These are phyloP conservation scores for Cephus cinctus DNA, from an alignment of 1,140 invertebrate species.

Conservation along the genomic window DNA sequence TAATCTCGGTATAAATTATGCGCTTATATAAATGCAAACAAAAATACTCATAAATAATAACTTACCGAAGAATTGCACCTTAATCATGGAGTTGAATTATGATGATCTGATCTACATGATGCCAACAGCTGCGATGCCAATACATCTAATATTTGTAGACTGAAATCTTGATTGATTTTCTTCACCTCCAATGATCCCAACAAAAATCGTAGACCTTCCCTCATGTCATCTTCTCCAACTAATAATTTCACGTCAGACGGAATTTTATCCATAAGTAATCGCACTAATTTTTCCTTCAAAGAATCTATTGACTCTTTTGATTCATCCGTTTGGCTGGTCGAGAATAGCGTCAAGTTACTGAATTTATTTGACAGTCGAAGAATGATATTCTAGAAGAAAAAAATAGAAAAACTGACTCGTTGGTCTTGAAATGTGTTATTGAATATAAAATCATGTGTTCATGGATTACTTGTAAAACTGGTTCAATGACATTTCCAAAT, in stretches of 20 bases:
- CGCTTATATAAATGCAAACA: too few species aligned
- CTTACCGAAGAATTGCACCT: background rate
- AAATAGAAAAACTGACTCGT: slow-evolving; percentile 2
- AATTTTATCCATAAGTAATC: slow-evolving; percentile 21
- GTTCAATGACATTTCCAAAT: slow-evolving; percentile 42
- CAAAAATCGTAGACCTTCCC: slow-evolving; percentile 29
- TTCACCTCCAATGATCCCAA: slow-evolving; percentile 27
- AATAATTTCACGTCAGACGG: slow-evolving; percentile 26
- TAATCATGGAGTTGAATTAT: slow-evolving; percentile 1
- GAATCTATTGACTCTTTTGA: slow-evolving; percentile 10
- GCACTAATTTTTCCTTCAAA: slow-evolving; percentile 23
- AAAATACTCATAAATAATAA: too few species aligned
- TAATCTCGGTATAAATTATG: too few species aligned
- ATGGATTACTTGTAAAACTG: slow-evolving; percentile 36
- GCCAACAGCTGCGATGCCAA: slow-evolving; percentile 35
- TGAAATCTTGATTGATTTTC: slow-evolving; percentile 37
- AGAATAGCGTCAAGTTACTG: slow-evolving; percentile 14
- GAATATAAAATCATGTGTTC: background rate
- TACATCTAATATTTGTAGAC: slow-evolving; percentile 37
- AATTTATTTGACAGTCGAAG: slow-evolving; percentile 20
- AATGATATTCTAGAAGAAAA: slow-evolving; percentile 25
- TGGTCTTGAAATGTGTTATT: slow-evolving; percentile 3
- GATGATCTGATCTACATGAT: slow-evolving; percentile 23
- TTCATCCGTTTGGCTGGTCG: slow-evolving; percentile 14
- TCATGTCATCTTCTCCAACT: slow-evolving; percentile 32